Percentiles rank a stretch among this genome's conserved stretches.
Conservation (phyloP, 2,797 vertebrate genomes). For the Hoplostethus mediterraneus region DNA sequence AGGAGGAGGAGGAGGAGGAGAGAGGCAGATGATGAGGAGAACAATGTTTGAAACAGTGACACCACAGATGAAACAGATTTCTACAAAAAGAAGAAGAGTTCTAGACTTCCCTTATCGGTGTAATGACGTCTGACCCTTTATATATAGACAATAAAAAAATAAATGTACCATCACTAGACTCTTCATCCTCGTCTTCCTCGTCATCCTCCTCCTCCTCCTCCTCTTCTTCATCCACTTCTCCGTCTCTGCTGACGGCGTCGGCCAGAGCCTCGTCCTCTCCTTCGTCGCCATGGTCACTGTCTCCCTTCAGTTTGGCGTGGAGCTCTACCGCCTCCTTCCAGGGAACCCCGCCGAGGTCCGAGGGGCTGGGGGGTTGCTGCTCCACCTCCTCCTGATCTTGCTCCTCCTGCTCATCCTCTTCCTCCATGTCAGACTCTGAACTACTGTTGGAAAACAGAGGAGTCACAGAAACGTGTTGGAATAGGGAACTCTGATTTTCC, state of each 20-base stretch:
- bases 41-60: slow-evolving; percentile 38
- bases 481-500: neutral
- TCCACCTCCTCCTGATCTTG: slow-evolving; percentile 84
- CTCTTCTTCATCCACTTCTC: slow-evolving; percentile 79
- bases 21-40: slow-evolving; percentile 58
- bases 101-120: slow-evolving; percentile 3
- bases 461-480: neutral
- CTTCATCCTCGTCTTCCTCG: slow-evolving; percentile 85
- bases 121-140: neutral
- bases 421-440: slow-evolving; percentile 94
- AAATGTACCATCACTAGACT: slow-evolving; percentile 93
- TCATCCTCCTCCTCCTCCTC: slow-evolving; percentile 84
- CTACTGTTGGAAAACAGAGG: slow-evolving; percentile 82
- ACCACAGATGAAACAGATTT: slow-evolving; percentile 35
- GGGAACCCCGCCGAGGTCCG: slow-evolving; percentile 94
- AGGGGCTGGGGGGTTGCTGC: slow-evolving; percentile 77
- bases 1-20: slow-evolving; percentile 36
- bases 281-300: slow-evolving; percentile 69
- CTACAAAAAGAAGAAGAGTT: slow-evolving; percentile 13
- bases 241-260: slow-evolving; percentile 71
- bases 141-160: neutral
- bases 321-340: slow-evolving; percentile 97
- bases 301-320: slow-evolving; percentile 90
- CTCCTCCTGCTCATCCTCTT: slow-evolving; percentile 85
- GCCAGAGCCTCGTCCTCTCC: slow-evolving; percentile 77